Evolutionary conservation across 2,888 invertebrate species (phyloP), one percentile per base, ranked within the genome.

Genomic region (Lasioglossum calceatum): DNA sequence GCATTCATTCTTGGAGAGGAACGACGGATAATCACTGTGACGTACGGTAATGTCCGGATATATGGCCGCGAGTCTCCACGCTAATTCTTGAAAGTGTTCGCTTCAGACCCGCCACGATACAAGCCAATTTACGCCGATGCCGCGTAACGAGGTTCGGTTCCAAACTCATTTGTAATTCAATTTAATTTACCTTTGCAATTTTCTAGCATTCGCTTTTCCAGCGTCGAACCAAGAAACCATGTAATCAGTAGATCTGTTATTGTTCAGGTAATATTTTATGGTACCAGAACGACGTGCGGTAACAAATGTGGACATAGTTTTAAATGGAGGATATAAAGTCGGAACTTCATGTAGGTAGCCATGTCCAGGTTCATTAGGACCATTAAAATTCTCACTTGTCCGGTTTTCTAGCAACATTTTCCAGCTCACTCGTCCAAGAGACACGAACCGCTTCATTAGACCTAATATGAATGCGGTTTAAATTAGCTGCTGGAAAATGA

Each of bases 401-500:
- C 64, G 64, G 64, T 64, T 64, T 7, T 64, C 64, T 7, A 64
- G 64, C 7, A 32, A 16, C 64, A 32, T 64, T 64, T 64, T 64
- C 32, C 10, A 16, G 64, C 61, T 64, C 14, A 7, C 4, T 32
- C 64, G 32, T 32, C 14, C 1, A 4, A 32, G 32, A 16, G 32
- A 64, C 64, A 7, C 64, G 27, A 14, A 64, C 32, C 64, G 16
- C 64, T 64, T 64, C 64, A 64, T 64, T 64, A 64, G 19, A 32
- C 64, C 64, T 32, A 64, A 64, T 64, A 32, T 64, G 61, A 64
- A 27, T 64, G 64, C 64, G 64, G 32, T 64, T 64, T 32, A 19
- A 64, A 32, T 64, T 64, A 19, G 32, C 64, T 32, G 32, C 8
- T 64, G 64, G 19, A 19, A 64, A 64, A 64, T 64, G 64, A 64